Evolutionary conservation across 2,797 vertebrate genomes (phyloP).

Genomic region (Coracias cyanogaster): DNA sequence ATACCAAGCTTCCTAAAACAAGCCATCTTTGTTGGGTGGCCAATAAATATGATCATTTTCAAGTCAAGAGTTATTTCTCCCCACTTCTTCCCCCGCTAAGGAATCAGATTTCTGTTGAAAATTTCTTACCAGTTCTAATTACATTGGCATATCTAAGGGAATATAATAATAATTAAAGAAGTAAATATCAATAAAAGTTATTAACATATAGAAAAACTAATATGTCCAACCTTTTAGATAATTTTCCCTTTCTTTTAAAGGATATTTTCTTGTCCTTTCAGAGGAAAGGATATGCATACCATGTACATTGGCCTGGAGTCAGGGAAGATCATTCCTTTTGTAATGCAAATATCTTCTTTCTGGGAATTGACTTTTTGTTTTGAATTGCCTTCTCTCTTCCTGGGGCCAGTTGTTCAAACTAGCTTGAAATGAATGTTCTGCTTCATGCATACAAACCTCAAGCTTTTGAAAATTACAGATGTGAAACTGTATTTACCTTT

Average conservation of each 20-base stretch:
- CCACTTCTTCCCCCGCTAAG: neutral
- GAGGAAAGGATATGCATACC: neutral
- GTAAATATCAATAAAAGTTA: neutral
- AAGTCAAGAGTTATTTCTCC: neutral
- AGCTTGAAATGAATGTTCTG: neutral
- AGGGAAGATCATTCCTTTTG: neutral
- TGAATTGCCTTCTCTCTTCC: neutral
- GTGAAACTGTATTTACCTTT: slow-evolving; percentile 6
- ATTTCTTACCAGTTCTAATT: neutral
- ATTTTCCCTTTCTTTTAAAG: neutral
- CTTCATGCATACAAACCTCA: neutral
- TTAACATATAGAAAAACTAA: neutral
- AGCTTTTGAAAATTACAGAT: neutral
- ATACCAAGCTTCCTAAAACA: neutral
- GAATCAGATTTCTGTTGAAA: neutral
- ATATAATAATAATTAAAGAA: neutral
- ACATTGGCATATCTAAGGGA: neutral
- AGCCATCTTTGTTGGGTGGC: neutral
- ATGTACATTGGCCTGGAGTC: neutral
- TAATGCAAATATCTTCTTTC: slow-evolving; percentile 20
- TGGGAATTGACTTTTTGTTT: neutral
- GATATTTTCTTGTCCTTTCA: neutral
- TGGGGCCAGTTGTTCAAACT: neutral
- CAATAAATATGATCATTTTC: neutral
- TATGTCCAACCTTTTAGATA: neutral